Conservation (phyloP, 2,113 vertebrate species). For the Mustela nigripes region DNA sequence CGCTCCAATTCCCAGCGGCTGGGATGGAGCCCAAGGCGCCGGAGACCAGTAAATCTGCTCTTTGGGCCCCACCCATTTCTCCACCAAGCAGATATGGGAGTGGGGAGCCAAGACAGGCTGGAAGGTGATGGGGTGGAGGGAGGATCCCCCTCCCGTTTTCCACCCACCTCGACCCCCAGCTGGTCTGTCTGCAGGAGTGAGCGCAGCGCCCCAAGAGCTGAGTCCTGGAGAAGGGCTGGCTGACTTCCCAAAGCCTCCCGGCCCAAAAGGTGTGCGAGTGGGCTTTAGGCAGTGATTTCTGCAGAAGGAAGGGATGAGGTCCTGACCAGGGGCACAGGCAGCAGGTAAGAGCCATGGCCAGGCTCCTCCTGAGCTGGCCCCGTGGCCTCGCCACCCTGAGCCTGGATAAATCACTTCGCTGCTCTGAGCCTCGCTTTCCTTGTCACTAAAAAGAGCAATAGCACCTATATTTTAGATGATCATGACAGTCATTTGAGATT, state of each 20-base stretch:
- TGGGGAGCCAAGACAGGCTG: background rate
- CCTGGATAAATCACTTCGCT: background rate
- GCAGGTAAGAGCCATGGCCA: rapidly evolving
- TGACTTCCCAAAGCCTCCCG: background rate
- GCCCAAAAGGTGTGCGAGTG: background rate
- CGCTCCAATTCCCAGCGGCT: constrained; percentile 18
- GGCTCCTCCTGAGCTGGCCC: background rate
- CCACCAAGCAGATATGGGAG: constrained; percentile 68
- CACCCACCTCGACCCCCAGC: background rate
- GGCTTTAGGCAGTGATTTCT: background rate
- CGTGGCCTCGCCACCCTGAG: rapidly evolving
- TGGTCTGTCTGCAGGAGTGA: background rate
- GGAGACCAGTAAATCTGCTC: constrained; percentile 59
- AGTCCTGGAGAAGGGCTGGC: background rate
- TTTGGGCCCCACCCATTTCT: constrained; percentile 46
- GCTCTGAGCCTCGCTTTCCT: background rate
- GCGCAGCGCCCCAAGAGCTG: background rate
- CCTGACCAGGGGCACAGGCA: background rate
- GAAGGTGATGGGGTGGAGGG: no score
- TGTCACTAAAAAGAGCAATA: background rate
- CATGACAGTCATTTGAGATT: background rate
- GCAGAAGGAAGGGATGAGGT: background rate
- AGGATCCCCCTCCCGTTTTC: no score
- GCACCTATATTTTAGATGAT: background rate
- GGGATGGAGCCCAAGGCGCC: constrained; percentile 52